These are phyloP conservation scores for Drosophila orosa DNA, from an alignment of 1,140 invertebrate genomes.

Conservation along the genomic window DNA sequence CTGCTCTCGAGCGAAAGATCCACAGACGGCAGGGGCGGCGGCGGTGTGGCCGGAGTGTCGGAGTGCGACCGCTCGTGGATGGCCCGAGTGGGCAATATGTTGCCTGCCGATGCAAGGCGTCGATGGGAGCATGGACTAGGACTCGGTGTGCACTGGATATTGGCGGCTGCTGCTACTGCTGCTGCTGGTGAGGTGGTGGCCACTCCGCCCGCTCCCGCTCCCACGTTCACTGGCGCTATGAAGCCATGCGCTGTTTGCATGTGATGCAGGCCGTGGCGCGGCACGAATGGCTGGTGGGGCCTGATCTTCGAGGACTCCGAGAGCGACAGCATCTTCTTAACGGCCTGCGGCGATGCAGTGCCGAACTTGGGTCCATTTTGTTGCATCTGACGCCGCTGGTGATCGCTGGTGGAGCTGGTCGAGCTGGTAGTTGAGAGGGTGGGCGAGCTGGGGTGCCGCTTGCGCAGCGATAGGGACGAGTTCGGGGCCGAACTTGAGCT, in stretches of 20 bases:
- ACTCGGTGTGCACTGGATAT: conserved; percentile 67
- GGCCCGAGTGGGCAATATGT: conserved; percentile 83
- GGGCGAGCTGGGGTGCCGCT: conserved; percentile 88
- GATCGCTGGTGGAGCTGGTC: conserved; percentile 94
- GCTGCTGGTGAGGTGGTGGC: conserved; percentile 32
- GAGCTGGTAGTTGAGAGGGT: conserved; percentile 93
- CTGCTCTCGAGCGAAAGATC: conserved; percentile 97
- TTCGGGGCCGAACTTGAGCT: conserved; percentile 45
- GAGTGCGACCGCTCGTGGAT: conserved; percentile 95
- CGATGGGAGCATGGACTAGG: conserved; percentile 88
- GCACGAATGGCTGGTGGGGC: conserved; percentile 89
- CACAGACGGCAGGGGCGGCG: conserved; percentile 92
- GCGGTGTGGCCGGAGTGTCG: conserved; percentile 89
- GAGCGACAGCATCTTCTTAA: conserved; percentile 95
- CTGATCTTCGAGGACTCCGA: conserved; percentile 94
- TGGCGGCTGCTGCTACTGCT: conserved; percentile 25
- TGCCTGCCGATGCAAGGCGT: conserved; percentile 86
- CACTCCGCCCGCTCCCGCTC: conserved; percentile 18
- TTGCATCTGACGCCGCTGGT: conserved; percentile 94
- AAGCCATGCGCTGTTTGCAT: conserved; percentile 66
- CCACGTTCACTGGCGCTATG: conserved; percentile 44
- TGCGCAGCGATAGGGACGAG: conserved; percentile 61
- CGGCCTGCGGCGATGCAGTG: conserved; percentile 97
- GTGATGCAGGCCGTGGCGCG: conserved; percentile 71
- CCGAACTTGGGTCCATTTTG: conserved; percentile 89